phyloP scores from a whole-genome alignment of 2,113 vertebrate genomes.

The Bubo bubo region DNA sequence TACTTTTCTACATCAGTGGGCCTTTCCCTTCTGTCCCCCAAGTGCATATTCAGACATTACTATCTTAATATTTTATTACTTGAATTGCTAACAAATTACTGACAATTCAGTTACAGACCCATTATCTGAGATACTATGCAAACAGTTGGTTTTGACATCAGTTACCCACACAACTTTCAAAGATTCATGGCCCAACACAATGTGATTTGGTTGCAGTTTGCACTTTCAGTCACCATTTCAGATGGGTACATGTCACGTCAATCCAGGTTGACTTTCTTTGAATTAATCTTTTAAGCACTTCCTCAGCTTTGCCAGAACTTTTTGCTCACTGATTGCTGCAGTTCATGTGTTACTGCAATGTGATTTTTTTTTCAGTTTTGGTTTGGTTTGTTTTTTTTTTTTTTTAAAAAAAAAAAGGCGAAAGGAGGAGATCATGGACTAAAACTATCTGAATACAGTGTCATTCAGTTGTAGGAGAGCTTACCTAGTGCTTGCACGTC shows the following conservation, averaged over 20 bases:
- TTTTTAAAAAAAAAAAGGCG: neutral
- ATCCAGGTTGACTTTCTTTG: neutral
- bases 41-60: neutral
- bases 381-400: too few relatives aligned
- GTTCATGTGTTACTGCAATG: neutral
- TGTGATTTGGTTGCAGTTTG: neutral
- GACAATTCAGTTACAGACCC: neutral
- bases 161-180: neutral
- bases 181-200: neutral
- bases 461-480: neutral
- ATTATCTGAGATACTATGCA: neutral
- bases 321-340: neutral
- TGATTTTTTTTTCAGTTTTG: neutral
- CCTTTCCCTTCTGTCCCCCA: neutral
- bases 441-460: neutral
- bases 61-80: neutral
- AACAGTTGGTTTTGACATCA: neutral
- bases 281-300: neutral
- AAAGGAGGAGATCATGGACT: neutral
- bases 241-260: neutral
- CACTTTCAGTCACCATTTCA: neutral
- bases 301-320: neutral
- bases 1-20: neutral
- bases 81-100: neutral
- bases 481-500: neutral